Conservation (phyloP, 37 sponge, comb jelly and placozoan genomes). For the Ianthella basta region DNA sequence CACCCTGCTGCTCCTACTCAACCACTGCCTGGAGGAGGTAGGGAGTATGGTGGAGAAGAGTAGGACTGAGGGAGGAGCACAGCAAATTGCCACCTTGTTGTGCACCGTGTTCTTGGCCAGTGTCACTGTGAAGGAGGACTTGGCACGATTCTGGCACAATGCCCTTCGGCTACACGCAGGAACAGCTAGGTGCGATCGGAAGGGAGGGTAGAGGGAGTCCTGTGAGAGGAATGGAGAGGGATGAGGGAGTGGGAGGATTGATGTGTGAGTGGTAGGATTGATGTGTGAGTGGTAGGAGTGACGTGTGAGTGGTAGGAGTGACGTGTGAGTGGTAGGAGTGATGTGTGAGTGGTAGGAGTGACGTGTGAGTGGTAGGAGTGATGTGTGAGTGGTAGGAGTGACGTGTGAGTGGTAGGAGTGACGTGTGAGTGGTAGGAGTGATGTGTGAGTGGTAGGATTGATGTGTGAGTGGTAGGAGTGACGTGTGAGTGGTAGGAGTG, state of each 20-base stretch:
- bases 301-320: neutral
- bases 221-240: slow-evolving; percentile 16
- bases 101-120: neutral
- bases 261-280: neutral
- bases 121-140: neutral
- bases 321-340: too few species aligned
- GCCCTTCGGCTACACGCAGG: neutral
- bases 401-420: too few species aligned
- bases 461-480: neutral
- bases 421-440: too few species aligned
- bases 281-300: neutral
- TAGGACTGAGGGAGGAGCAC: neutral
- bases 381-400: too few species aligned
- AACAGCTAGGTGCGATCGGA: neutral
- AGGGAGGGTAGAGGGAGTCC: neutral
- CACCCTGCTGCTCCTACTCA: neutral
- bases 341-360: too few species aligned
- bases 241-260: neutral
- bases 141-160: neutral
- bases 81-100: neutral
- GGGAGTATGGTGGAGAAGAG: neutral
- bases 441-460: too few species aligned
- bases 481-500: neutral
- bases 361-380: too few species aligned
- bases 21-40: neutral